Percentiles rank a stretch among this genome's conserved stretches.
Conservation (phyloP, 2,888 invertebrate genomes). For the Spilosoma lubricipeda region DNA sequence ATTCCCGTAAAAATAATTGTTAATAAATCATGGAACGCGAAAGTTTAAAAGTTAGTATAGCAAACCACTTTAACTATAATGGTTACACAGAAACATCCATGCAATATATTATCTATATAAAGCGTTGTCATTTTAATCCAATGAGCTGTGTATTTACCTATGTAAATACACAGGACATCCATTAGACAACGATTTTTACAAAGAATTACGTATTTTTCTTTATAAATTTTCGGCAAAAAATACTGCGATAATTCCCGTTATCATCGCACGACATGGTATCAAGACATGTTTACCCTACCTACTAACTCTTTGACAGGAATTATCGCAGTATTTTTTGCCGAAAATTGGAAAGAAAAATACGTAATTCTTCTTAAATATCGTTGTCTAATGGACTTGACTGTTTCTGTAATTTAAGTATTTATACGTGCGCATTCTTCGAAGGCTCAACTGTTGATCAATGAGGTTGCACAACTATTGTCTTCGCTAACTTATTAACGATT, state of each 20-base stretch:
- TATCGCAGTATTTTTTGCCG: background rate
- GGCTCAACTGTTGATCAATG: slow-evolving; percentile 19
- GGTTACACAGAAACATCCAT: background rate
- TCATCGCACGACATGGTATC: too few species aligned
- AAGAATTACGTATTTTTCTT: background rate
- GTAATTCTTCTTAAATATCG: background rate
- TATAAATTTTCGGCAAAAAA: background rate
- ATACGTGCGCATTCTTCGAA: slow-evolving; percentile 15
- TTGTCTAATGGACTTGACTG: background rate
- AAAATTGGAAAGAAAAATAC: background rate
- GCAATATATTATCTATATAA: background rate
- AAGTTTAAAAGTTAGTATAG: too few species aligned
- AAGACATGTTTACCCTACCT: background rate
- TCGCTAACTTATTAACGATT: slow-evolving; percentile 34
- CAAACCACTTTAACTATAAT: too few species aligned
- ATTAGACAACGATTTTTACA: background rate
- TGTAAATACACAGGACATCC: too few species aligned
- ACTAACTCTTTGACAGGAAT: background rate
- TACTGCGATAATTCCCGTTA: background rate
- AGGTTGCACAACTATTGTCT: slow-evolving; percentile 38
- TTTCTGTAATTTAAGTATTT: background rate
- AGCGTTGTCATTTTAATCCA: too few species aligned
- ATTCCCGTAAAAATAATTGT: too few species aligned
- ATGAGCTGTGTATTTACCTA: too few species aligned
- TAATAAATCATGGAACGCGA: too few species aligned